Evolutionary conservation across 2,888 invertebrate species (phyloP).

Genomic region (Phortica magna): DNA sequence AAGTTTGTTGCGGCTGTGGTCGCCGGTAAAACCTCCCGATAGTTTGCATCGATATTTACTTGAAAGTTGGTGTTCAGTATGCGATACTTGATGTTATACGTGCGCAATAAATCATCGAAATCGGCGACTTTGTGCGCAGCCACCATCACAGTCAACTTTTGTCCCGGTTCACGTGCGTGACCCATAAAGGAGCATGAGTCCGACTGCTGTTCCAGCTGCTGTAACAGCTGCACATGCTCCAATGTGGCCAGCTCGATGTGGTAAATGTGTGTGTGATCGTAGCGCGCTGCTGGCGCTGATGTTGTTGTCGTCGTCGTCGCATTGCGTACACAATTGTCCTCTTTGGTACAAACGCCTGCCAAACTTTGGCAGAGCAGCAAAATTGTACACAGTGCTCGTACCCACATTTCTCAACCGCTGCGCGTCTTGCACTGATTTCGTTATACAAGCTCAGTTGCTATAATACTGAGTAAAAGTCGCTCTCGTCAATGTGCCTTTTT

Average conservation of each 20-base stretch:
- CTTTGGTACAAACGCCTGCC: not conserved
- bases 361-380: not conserved
- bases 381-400: not conserved
- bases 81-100: slow-evolving; percentile 65
- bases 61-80: slow-evolving; percentile 68
- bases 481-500: too few relatives aligned
- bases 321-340: not conserved
- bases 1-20: slow-evolving; percentile 54
- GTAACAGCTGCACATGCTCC: slow-evolving; percentile 48
- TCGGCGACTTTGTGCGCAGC: slow-evolving; percentile 73
- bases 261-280: slow-evolving; percentile 24
- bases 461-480: too few relatives aligned
- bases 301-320: not conserved
- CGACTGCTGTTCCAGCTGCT: not conserved
- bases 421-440: too few relatives aligned
- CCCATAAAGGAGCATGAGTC: slow-evolving; percentile 58
- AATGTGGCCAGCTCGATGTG: slow-evolving; percentile 49
- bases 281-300: not conserved
- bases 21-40: slow-evolving; percentile 54
- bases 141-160: slow-evolving; percentile 72
- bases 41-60: slow-evolving; percentile 67
- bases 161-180: slow-evolving; percentile 64
- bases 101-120: slow-evolving; percentile 59
- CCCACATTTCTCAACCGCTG: not conserved
- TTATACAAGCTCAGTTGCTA: too few relatives aligned